Base-by-base conservation (phyloP, 2,888 invertebrate species). In the Ypsolopha scabrella region DNA sequence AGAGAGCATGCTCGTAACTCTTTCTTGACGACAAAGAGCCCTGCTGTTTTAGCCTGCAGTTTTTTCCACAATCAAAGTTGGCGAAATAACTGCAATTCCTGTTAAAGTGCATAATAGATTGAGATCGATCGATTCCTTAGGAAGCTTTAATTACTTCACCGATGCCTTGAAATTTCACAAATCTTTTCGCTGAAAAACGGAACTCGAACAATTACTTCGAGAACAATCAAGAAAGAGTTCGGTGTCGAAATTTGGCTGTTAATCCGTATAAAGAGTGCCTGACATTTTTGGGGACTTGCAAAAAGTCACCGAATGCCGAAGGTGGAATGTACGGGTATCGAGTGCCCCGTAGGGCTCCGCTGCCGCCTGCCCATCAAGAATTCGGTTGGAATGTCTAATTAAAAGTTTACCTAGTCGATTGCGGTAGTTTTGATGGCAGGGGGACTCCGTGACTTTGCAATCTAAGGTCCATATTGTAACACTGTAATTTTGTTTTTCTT, bases 331-430 rank as follows among this genome's bases (percentile, higher is more conserved):
- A 80, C 80, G 74, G 69, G 41, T 14, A 34, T 33, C 24, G 50
- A 11, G 43, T 36, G n/a, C 43, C 11, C 13, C n/a, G 11, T 9
- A 35, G 37, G 47, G 39, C 35, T 37, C 11, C 7, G 51, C 35
- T 35, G 46, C 7, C 43, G 70, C 64, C 63, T 60, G 60, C 65
- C 73, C 74, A 72, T 70, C 61, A 67, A 79, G 80, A 76, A 82
- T 82, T 74, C 67, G 78, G 72, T 75, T 73, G 83, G 86, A 83
- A 82, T 83, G 76, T 72, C 80, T 79, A 82, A 85, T 85, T 86
- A 85, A 86, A 85, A 85, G 73, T 85, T 86, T 81, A 75, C 82
- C 86, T 85, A 83, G 75, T 56, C 63, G 57, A 24, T 24, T 43
- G 14, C 11, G 7, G 43, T 14, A 43, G 14, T 8, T 43, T 10